Evolutionary conservation across 1,140 invertebrate species (phyloP), one percentile per base, ranked within the genome.

Genomic region (Halyomorpha halys): DNA sequence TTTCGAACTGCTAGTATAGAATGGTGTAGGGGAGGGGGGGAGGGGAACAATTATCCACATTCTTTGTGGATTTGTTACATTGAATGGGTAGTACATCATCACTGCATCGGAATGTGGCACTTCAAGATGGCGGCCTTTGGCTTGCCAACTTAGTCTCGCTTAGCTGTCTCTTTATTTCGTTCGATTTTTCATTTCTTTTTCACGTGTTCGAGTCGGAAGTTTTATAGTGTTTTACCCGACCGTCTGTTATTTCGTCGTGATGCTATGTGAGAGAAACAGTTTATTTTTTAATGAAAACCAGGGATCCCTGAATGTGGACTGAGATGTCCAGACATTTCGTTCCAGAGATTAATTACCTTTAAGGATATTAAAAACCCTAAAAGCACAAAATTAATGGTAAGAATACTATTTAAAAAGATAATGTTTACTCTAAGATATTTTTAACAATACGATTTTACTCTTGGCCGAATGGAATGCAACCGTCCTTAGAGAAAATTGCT

Each of bases 81-180:
- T 62, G 59, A 61, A 62, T 39, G 30, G 54, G 61, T 65, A 68
- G 65, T 68, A 64, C 63, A 68, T 65, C 66, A 69, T 69, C 69
- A 70, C 63, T 68, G 63, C 76, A 76, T 77, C 77, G 77, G 78
- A 80, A 79, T 80, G 78, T 80, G 78, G 78, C 79, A 79, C 78
- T 80, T 78, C 78, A 80, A 80, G 77, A 80, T 80, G 79, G 79
- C 78, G 79, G 77, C 78, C 75, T 76, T 75, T 78, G 76, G 77
- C 78, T 79, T 80, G 76, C 76, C 77, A 78, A 79, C 75, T 78
- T 79, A 67, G 59, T 75, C 74, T 75, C 77, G 74, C 75, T 75
- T 76, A 73, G 72, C 74, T 75, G 78, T 75, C 77, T 77, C 53
- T 53, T 62, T 34, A 45, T 34, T 63, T 44, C 19, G 15, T 39